These are phyloP conservation scores for Lepidurus couesii DNA, from an alignment of 1,140 invertebrate genomes.

Conservation along the genomic window DNA sequence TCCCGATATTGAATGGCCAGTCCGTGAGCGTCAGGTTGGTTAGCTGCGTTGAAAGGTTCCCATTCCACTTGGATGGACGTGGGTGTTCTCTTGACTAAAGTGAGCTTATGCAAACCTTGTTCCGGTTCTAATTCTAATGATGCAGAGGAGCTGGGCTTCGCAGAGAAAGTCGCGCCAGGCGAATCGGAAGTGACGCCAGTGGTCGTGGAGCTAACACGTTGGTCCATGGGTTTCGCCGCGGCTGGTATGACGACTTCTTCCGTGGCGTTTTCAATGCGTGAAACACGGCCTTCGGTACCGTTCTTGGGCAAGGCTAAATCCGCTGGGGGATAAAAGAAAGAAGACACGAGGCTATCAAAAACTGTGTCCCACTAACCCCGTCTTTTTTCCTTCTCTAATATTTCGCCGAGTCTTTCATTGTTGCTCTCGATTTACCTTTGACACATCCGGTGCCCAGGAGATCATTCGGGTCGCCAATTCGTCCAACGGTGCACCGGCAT, in stretches of 20 bases:
- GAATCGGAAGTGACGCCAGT: neutral
- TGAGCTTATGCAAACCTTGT: neutral
- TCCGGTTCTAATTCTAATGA: constrained; percentile 12
- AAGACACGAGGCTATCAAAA: neutral
- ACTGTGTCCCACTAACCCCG: neutral
- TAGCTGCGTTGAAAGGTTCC: neutral
- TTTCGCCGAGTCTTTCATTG: neutral
- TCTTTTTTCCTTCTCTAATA: neutral
- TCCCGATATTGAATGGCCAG: neutral
- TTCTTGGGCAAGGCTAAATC: constrained; percentile 1
- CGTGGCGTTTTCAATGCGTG: constrained; percentile 4
- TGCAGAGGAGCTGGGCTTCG: neutral
- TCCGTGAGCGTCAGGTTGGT: constrained; percentile 7
- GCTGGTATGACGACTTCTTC: neutral
- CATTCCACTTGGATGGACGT: constrained; percentile 13
- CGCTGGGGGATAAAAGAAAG: neutral
- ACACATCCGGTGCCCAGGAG: neutral
- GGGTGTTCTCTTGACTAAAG: neutral
- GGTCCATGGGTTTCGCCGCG: neutral
- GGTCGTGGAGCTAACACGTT: neutral
- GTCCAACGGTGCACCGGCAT: neutral
- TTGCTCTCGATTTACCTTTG: neutral
- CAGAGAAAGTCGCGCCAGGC: neutral
- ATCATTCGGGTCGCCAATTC: constrained; percentile 13
- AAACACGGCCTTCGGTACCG: constrained; percentile 12